Percentiles rank a stretch among this genome's conserved stretches.
phyloP scores from a whole-genome alignment of 2,113 vertebrate genomes.

The Fregata magnificens region DNA sequence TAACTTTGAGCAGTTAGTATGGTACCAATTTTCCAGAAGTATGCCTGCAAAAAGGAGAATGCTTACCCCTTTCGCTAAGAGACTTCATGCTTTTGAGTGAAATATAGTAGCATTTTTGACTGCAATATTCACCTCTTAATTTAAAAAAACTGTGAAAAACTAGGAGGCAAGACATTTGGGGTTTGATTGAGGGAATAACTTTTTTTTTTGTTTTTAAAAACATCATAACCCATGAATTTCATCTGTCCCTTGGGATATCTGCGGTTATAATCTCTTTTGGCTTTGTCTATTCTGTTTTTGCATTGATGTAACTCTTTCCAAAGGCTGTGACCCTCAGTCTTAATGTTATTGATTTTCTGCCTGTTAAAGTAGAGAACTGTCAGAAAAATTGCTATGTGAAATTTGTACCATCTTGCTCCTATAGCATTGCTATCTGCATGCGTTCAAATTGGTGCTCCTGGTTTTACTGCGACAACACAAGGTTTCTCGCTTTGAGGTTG shows the following conservation, averaged over 20 bases:
- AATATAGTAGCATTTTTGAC: neutral
- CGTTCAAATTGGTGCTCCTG: neutral
- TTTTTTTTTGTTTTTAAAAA: neutral
- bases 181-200: neutral
- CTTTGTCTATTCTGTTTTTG: conserved; percentile 10
- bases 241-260: conserved; percentile 3
- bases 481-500: neutral
- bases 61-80: neutral
- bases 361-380: neutral
- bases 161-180: neutral
- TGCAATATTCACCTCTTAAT: neutral
- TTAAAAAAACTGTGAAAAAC: neutral
- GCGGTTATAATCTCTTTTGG: neutral
- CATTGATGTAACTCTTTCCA: conserved; percentile 14
- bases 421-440: neutral
- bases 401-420: neutral
- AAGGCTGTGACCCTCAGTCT: neutral
- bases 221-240: conserved; percentile 13
- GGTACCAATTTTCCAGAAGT: neutral
- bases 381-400: neutral
- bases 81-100: neutral
- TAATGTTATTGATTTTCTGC: conserved; percentile 28
- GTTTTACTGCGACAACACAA: neutral
- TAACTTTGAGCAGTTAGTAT: neutral
- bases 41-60: neutral